Conservation (phyloP, 2,113 vertebrate genomes). For the Tautogolabrus adspersus region DNA sequence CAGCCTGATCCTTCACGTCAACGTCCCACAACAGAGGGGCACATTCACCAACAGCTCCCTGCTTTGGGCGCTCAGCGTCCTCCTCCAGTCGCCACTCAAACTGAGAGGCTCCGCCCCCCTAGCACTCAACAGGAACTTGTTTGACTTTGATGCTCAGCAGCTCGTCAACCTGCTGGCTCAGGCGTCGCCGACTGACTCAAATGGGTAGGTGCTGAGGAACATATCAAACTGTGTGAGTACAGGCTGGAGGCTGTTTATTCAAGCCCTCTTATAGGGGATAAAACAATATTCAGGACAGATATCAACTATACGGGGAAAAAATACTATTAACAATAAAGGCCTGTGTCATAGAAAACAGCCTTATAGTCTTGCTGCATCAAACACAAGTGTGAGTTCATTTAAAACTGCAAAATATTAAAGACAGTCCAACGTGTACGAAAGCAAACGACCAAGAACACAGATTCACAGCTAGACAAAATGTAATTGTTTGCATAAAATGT, state of each 20-base stretch:
- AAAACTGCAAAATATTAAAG: no score
- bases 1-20: conserved; percentile 81
- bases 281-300: no score
- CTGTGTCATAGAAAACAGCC: no score
- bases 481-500: no score
- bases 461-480: no score
- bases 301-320: no score
- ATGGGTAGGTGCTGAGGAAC: conserved; percentile 67
- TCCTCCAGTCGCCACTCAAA: conserved; percentile 84
- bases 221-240: background rate
- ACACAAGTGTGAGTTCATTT: no score
- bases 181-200: conserved; percentile 44
- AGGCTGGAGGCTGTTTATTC: background rate
- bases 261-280: background rate
- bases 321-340: no score
- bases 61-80: conserved; percentile 84
- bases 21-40: conserved; percentile 67
- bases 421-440: no score
- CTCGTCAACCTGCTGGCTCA: conserved; percentile 70
- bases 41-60: conserved; percentile 74
- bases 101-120: conserved; percentile 77
- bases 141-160: conserved; percentile 64
- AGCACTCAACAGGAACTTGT: conserved; percentile 60
- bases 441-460: no score
- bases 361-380: no score